Base-by-base conservation (phyloP, 2,888 invertebrate genomes). In the Orthonevra nobilis region DNA sequence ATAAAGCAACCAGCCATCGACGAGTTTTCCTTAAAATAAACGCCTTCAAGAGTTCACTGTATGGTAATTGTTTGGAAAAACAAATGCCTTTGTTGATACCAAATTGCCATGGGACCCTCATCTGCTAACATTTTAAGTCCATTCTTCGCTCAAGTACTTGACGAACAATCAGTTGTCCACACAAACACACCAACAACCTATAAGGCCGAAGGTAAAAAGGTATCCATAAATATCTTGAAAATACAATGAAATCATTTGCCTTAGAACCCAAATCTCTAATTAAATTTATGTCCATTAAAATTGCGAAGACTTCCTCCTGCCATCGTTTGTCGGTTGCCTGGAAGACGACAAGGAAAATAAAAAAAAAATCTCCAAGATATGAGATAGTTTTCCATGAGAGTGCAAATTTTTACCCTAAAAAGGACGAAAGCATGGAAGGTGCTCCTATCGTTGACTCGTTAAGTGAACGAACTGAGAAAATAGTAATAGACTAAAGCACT, bases 401-500 rank as follows among this genome's bases (percentile, higher is more conserved):
- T 66, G 66, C 28, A 46, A 56, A 30, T 36, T 38, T 44, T 42
- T 20, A 20, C 28, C n/a, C n/a, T n/a, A n/a, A n/a, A n/a, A n/a
- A n/a, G n/a, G n/a, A n/a, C n/a, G n/a, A n/a, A n/a, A n/a, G n/a
- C n/a, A n/a, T n/a, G n/a, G n/a, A n/a, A n/a, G n/a, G n/a, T 14
- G 20, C 26, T 46, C 10, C 9, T 3, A 28, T 28, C 48, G 26
- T 28, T 66, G 52, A 44, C 44, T 34, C 50, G 26, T n/a, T 69
- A 19, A 38, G 26, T 15, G 46, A 48, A 68, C 32, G 54, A 68
- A 40, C 48, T 20, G 54, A 68, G 46, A 34, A 68, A 68, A 74
- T 42, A 70, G 48, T 74, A 61, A 74, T 74, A 40, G 61, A 56
- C 61, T 61, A 46, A 40, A 74, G 61, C 68, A 74, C 74, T 64